Percentiles rank a stretch among this genome's conserved stretches.
phyloP scores from a whole-genome alignment of 2,888 invertebrate species.

The Ischnura elegans region DNA sequence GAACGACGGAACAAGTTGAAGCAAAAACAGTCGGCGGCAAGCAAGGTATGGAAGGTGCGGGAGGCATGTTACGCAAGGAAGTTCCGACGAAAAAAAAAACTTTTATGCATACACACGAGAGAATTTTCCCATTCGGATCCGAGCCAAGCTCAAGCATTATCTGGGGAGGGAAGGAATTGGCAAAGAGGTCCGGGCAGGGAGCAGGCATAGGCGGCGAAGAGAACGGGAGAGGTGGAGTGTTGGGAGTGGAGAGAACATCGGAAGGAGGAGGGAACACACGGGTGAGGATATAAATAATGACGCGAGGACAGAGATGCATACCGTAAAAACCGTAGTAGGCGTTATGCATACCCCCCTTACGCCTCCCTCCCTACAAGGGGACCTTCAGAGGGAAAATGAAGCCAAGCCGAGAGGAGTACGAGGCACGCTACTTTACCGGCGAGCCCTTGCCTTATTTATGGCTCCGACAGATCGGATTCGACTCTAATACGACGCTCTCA shows the following conservation, averaged over 20 bases:
- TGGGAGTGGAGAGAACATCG: too few species aligned
- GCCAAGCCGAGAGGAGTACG: not conserved
- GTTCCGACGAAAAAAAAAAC: not conserved
- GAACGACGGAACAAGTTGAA: not conserved
- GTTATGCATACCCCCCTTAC: conserved; percentile 37
- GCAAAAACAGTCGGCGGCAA: not conserved
- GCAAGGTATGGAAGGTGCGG: not conserved
- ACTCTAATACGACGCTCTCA: conserved; percentile 8
- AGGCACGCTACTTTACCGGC: not conserved
- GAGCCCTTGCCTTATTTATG: conserved; percentile 46
- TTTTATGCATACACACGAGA: not conserved
- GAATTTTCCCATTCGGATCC: not conserved
- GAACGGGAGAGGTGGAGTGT: too few species aligned
- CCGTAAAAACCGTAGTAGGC: conserved; percentile 55
- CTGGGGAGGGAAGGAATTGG: conserved; percentile 8
- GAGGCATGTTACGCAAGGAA: not conserved
- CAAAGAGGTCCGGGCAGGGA: not conserved
- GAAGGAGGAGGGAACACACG: not conserved
- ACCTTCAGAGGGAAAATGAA: not conserved
- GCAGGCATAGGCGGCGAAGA: too few species aligned
- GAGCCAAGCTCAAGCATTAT: conserved; percentile 46
- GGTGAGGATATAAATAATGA: conserved; percentile 52
- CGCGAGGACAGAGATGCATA: conserved; percentile 41
- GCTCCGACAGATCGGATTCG: conserved; percentile 46
- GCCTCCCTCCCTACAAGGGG: not conserved